Evolutionary conservation across 1,140 invertebrate species (phyloP).

Genomic region (Hypsibius dujardini): DNA sequence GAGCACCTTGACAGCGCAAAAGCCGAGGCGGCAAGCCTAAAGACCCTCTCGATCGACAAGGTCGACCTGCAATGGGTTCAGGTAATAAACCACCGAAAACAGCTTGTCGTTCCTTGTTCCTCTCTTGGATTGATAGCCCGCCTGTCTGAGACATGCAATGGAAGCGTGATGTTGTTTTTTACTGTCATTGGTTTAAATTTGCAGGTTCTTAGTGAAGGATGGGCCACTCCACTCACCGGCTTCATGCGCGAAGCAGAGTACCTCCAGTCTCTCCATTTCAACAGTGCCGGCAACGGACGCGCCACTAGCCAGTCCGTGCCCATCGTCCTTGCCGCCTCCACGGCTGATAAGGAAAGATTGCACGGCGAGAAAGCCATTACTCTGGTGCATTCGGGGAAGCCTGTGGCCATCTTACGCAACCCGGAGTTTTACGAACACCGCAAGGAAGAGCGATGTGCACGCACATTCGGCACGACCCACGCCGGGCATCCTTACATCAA

Average conservation of each 20-base stretch:
- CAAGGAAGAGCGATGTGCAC: slow-evolving; percentile 74
- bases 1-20: slow-evolving; percentile 43
- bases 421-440: slow-evolving; percentile 86
- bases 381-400: slow-evolving; percentile 46
- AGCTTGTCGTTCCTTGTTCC: too few species aligned
- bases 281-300: slow-evolving; percentile 31
- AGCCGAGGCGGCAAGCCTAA: slow-evolving; percentile 48
- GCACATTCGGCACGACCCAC: slow-evolving; percentile 81
- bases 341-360: slow-evolving; percentile 55
- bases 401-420: slow-evolving; percentile 65
- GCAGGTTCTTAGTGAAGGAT: slow-evolving; percentile 88
- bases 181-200: too few species aligned
- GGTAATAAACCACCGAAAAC: too few species aligned
- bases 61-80: slow-evolving; percentile 91
- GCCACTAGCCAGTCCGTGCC: slow-evolving; percentile 75
- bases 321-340: slow-evolving; percentile 67
- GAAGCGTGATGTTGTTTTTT: too few species aligned
- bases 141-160: too few species aligned
- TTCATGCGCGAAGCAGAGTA: slow-evolving; percentile 95
- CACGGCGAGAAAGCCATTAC: slow-evolving; percentile 36
- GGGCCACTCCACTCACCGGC: slow-evolving; percentile 81
- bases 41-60: slow-evolving; percentile 49
- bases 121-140: too few species aligned
- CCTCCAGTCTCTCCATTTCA: slow-evolving; percentile 77
- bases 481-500: slow-evolving; percentile 78